Base-by-base conservation (phyloP, 2,113 vertebrate genomes). In the Thymallus thymallus region DNA sequence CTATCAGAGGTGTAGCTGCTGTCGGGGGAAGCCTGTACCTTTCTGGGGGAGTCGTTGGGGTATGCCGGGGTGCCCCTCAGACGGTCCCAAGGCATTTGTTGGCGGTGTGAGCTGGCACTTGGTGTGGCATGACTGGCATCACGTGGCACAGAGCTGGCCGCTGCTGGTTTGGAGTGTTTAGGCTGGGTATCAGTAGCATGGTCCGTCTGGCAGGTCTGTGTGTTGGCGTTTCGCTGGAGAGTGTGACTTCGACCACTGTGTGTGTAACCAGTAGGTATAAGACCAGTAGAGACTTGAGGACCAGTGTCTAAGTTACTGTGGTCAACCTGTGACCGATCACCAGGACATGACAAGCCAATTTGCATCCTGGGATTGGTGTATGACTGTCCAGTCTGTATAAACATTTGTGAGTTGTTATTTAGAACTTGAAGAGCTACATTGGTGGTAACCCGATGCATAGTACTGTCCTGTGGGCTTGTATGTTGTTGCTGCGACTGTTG, bases 41-140 rank as follows among this genome's bases (percentile, higher is more conserved):
- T 48, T 68, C 82, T 81, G 13, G 75, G 80, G n/a, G 14, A 78
- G 5, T 26, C 67, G 1, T 62, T 82, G 14, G 91, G 92, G 75
- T 93, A 94, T 0, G 89, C 79, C 0, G 93, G 92, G 0, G 93
- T 94, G 26, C 88, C 92, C 70, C 79, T 76, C n/a, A 90, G 80
- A 24, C 3, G 81, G 76, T 94, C 91, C 92, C 91, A 93, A 0
- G 91, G 85, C 84, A 84, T 80, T 81, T 88, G 91, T 29, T 18
- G 76, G 0, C 0, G 77, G 10, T 64, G 35, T 9, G 78, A 73
- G 41, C 56, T 77, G 1, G 48, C 22, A 16, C 55, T 46, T 10
- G 6, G 6, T 3, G 30, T 5, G 22, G 32, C 58, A 6, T 80
- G 65, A 1, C 32, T 5, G 22, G 32, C 58, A 6, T 79, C 68